A percentile compares a stretch with the other conserved stretches of the same genome.
Evolutionary conservation across 2,113 vertebrate genomes (phyloP).

Genomic region (Candoia aspera): DNA sequence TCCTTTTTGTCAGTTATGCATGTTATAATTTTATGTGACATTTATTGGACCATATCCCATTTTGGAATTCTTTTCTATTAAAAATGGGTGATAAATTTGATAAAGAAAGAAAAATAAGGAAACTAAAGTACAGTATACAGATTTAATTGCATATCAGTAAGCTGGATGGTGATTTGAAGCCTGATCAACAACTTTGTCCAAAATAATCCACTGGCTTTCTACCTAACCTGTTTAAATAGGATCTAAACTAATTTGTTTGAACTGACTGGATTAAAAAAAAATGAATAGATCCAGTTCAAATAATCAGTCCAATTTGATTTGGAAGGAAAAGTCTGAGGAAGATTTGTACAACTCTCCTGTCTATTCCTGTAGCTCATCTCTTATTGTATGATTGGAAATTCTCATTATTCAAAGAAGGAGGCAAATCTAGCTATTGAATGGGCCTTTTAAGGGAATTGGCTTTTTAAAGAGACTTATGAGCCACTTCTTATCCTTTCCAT

Average conservation of each 20-base stretch:
- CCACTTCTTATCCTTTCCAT: neutral
- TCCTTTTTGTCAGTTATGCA: too few relatives aligned
- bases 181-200: too few relatives aligned
- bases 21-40: too few relatives aligned
- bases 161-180: too few relatives aligned
- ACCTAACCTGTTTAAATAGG: neutral
- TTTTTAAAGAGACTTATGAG: slow-evolving; percentile 11
- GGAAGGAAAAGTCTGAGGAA: neutral
- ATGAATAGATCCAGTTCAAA: neutral
- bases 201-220: too few relatives aligned
- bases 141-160: too few relatives aligned
- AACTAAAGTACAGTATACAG: too few relatives aligned
- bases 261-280: neutral
- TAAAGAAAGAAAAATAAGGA: too few relatives aligned
- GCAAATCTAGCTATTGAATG: neutral
- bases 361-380: neutral
- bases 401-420: neutral
- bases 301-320: neutral
- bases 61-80: too few relatives aligned
- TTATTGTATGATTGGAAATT: neutral
- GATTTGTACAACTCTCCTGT: neutral
- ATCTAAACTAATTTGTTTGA: neutral
- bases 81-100: too few relatives aligned
- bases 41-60: too few relatives aligned
- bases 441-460: neutral